phyloP scores from a whole-genome alignment of 2,888 invertebrate species.

The Piscicola geometra region DNA sequence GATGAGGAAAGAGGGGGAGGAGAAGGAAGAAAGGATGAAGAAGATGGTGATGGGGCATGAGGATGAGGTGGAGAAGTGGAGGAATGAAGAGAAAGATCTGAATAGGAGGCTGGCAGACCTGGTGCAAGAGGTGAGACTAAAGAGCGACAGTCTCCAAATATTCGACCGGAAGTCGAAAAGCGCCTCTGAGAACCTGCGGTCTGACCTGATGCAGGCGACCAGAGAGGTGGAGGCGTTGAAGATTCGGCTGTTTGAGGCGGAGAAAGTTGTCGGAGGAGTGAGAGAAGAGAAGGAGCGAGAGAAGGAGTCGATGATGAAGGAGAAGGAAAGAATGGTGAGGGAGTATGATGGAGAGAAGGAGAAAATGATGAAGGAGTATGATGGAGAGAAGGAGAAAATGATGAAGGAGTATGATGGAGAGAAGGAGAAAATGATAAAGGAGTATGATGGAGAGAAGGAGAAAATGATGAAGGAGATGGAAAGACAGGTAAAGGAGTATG shows the following conservation, averaged over 20 bases:
- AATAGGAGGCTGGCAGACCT: background rate
- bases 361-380: slow-evolving; percentile 10
- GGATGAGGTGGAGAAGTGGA: background rate
- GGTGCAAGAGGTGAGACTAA: background rate
- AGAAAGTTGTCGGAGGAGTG: slow-evolving; percentile 5
- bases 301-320: slow-evolving; percentile 27
- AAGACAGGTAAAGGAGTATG: slow-evolving; percentile 19
- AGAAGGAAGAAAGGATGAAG: background rate
- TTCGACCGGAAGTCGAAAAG: background rate
- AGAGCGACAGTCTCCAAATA: background rate
- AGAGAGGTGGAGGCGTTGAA: background rate
- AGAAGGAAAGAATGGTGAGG: slow-evolving; percentile 22
- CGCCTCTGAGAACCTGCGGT: slow-evolving; percentile 17
- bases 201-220: slow-evolving; percentile 5
- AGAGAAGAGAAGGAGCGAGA: slow-evolving; percentile 22
- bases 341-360: slow-evolving; percentile 25
- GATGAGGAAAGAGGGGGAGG: background rate
- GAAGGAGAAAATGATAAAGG: slow-evolving; percentile 25
- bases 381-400: slow-evolving; percentile 21
- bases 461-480: slow-evolving; percentile 11
- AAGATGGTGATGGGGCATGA: slow-evolving; percentile 53
- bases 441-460: slow-evolving; percentile 20
- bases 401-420: too few relatives aligned
- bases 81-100: background rate
- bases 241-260: background rate